Evolutionary conservation across 1,140 invertebrate species (phyloP).

Genomic region (Radopholus similis): DNA sequence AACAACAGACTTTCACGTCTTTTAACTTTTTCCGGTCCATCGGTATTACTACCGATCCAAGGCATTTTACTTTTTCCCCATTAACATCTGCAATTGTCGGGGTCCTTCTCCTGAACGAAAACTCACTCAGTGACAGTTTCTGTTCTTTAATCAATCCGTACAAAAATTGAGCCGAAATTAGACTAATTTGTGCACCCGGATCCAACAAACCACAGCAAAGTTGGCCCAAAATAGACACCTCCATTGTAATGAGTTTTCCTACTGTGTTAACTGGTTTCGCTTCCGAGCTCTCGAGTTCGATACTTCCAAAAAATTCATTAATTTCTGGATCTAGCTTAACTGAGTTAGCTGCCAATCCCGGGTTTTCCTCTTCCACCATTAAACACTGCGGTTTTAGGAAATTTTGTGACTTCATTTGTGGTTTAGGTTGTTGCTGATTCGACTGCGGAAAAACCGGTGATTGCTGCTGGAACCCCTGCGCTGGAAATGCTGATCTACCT

Average conservation of each 20-base stretch:
- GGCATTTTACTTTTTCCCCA: neutral
- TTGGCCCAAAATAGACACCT: neutral
- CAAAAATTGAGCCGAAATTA: neutral
- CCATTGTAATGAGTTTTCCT: neutral
- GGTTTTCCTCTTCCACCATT: too few relatives aligned
- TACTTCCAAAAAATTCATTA: neutral
- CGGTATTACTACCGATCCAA: neutral
- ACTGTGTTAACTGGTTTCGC: neutral
- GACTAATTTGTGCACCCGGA: neutral
- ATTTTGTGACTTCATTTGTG: too few relatives aligned
- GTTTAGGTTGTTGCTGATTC: too few relatives aligned
- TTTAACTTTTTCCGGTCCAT: neutral
- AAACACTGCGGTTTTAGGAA: too few relatives aligned
- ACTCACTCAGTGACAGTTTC: neutral
- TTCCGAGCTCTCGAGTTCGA: neutral
- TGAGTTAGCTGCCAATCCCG: neutral
- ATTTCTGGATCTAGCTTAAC: neutral
- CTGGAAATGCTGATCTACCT: too few relatives aligned
- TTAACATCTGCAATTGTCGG: neutral
- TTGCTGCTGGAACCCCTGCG: neutral
- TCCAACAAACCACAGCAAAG: neutral
- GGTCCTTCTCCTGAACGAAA: neutral
- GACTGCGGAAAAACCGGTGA: too few relatives aligned
- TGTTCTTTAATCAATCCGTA: neutral
- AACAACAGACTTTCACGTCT: neutral